Percentiles rank a stretch among this genome's conserved stretches.
phyloP scores from a whole-genome alignment of 2,888 invertebrate genomes.

The Glaucopsyche alexis region DNA sequence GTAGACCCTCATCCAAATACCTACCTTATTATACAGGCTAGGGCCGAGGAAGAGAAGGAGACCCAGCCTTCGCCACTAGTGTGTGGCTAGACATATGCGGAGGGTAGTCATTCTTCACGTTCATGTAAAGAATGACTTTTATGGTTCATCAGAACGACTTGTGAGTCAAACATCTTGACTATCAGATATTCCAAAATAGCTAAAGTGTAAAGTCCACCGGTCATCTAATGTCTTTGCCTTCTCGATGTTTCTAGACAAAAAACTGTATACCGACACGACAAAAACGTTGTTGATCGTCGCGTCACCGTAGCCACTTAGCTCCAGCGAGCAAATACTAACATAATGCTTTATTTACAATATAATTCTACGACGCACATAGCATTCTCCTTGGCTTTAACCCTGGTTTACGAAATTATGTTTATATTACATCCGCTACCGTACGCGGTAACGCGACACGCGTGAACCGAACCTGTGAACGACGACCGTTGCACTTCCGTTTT shows the following conservation, averaged over 20 bases:
- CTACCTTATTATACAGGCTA: too few relatives aligned
- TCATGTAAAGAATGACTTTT: too few relatives aligned
- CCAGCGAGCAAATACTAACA: conserved; percentile 40
- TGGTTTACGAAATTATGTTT: conserved; percentile 23
- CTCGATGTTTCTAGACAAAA: background rate
- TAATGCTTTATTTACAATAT: conserved; percentile 43
- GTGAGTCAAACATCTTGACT: too few relatives aligned
- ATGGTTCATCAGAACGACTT: too few relatives aligned
- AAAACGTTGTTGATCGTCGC: conserved; percentile 23
- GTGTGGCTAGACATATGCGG: too few relatives aligned
- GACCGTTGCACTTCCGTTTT: background rate
- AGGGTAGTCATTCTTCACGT: too few relatives aligned
- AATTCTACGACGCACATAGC: conserved; percentile 46
- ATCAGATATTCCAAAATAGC: too few relatives aligned
- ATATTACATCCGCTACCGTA: background rate
- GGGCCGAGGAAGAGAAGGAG: too few relatives aligned
- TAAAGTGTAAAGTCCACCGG: too few relatives aligned
- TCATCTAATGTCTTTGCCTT: background rate
- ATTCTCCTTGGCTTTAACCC: conserved; percentile 41
- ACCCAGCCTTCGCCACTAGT: too few relatives aligned
- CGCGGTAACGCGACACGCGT: background rate
- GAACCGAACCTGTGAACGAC: background rate
- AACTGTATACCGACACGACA: background rate
- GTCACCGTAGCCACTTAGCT: conserved; percentile 39
- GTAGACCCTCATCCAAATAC: too few relatives aligned